Evolutionary conservation across 2,888 invertebrate genomes (phyloP).

Genomic region (Drosophila longiperda): DNA sequence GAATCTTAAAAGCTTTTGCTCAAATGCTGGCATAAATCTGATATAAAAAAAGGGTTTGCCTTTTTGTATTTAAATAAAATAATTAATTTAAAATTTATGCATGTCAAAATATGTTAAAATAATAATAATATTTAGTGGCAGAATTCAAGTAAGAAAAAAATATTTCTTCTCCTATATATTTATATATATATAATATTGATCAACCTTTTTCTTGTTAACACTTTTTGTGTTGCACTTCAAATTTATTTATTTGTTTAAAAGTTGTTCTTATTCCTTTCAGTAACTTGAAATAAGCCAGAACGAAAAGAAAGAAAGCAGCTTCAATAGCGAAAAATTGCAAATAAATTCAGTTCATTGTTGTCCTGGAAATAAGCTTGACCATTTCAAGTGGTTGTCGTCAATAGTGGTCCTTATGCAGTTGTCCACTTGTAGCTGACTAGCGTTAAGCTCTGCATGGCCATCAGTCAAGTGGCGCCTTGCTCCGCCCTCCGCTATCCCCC

Average conservation of each 20-base stretch:
- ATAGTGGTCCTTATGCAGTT: constrained; percentile 9
- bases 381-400: neutral
- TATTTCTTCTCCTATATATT: neutral
- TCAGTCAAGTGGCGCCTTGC: constrained; percentile 6
- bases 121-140: no score
- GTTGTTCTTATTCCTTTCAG: neutral
- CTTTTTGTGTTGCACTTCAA: neutral
- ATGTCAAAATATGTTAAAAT: neutral
- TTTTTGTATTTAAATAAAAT: neutral
- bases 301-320: neutral
- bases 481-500: neutral
- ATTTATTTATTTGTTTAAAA: neutral
- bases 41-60: neutral
- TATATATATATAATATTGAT: neutral
- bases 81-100: neutral
- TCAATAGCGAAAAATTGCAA: neutral
- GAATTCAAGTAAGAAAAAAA: no score
- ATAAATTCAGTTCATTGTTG: neutral
- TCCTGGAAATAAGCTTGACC: constrained; percentile 5
- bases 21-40: no score
- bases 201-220: no score
- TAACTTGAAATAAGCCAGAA: neutral
- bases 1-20: neutral
- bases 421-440: constrained; percentile 32
- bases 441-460: constrained; percentile 12